A percentile compares a stretch with the other conserved stretches of the same genome.
Conservation (phyloP, 2,888 invertebrate genomes). For the Dicranocentrus wangi region DNA sequence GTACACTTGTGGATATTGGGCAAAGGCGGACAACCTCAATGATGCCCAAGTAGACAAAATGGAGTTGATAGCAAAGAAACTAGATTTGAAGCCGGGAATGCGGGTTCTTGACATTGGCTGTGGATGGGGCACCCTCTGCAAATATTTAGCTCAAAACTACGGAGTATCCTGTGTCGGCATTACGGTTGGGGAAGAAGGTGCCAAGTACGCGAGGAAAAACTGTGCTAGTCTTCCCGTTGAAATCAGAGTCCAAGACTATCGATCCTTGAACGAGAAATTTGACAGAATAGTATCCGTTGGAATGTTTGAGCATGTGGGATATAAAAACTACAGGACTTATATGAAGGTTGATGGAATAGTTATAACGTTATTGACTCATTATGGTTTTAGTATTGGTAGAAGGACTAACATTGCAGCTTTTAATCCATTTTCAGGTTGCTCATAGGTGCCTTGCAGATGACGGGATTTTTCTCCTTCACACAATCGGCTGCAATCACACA, state of each 20-base stretch:
- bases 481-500: conserved; percentile 58
- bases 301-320: conserved; percentile 68
- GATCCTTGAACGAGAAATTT: conserved; percentile 53
- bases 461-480: conserved; percentile 60
- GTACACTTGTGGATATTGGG: conserved; percentile 62
- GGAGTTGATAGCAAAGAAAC: conserved; percentile 62
- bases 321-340: conserved; percentile 54
- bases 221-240: conserved; percentile 45
- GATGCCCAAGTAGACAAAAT: conserved; percentile 62
- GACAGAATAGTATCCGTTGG: conserved; percentile 59
- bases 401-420: too few species aligned
- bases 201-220: conserved; percentile 25
- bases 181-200: conserved; percentile 54
- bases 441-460: conserved; percentile 58
- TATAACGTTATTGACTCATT: too few species aligned
- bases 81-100: conserved; percentile 60
- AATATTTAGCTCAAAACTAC: conserved; percentile 50
- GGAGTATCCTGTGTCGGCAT: conserved; percentile 63
- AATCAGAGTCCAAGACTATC: conserved; percentile 46
- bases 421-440: conserved; percentile 32
- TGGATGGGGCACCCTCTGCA: conserved; percentile 59
- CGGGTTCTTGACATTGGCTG: conserved; percentile 56
- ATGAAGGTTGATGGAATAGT: too few species aligned
- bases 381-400: too few species aligned
- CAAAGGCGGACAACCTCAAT: conserved; percentile 46